Conservation (phyloP, 2,797 vertebrate genomes). For the Scomberomorus guttatus region DNA sequence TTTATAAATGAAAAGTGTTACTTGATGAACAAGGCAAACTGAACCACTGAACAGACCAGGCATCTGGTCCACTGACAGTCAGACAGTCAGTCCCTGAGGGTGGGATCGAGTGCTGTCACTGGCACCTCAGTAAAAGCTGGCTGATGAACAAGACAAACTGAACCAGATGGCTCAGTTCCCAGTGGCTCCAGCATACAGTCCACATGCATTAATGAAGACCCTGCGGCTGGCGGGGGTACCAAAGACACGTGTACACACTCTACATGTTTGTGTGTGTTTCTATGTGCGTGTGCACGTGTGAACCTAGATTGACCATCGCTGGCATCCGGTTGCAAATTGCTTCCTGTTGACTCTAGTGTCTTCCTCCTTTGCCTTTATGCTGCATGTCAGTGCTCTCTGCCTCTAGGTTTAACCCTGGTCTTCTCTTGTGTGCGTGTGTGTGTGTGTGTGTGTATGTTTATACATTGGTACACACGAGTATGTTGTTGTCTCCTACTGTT, state of each 20-base stretch:
- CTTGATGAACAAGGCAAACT: slow-evolving; percentile 19
- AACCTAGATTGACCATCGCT: slow-evolving; percentile 45
- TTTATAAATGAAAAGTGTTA: slow-evolving; percentile 14
- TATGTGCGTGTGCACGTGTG: slow-evolving; percentile 14
- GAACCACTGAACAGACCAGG: slow-evolving; percentile 2
- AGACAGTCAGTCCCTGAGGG: slow-evolving; percentile 44
- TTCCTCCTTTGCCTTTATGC: slow-evolving; percentile 50
- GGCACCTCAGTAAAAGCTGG: slow-evolving; percentile 70
- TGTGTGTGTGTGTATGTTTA: slow-evolving; percentile 3
- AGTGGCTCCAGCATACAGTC: slow-evolving; percentile 63
- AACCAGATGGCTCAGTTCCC: slow-evolving; percentile 79
- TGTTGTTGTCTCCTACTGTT: slow-evolving; percentile 68
- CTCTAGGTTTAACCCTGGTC: slow-evolving; percentile 33
- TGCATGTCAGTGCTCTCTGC: slow-evolving; percentile 33
- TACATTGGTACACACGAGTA: slow-evolving; percentile 15
- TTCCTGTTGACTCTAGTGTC: slow-evolving; percentile 77
- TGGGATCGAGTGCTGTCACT: slow-evolving; percentile 55
- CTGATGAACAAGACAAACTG: slow-evolving; percentile 76
- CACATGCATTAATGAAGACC: slow-evolving; percentile 76
- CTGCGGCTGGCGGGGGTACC: slow-evolving; percentile 64
- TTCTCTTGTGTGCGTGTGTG: slow-evolving; percentile 17
- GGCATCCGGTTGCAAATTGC: slow-evolving; percentile 79
- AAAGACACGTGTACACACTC: slow-evolving; percentile 53
- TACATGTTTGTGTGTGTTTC: slow-evolving; percentile 29
- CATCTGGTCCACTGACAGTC: slow-evolving; percentile 30